Conservation (phyloP, 2,113 vertebrate species). For the Lethenteron reissneri region DNA sequence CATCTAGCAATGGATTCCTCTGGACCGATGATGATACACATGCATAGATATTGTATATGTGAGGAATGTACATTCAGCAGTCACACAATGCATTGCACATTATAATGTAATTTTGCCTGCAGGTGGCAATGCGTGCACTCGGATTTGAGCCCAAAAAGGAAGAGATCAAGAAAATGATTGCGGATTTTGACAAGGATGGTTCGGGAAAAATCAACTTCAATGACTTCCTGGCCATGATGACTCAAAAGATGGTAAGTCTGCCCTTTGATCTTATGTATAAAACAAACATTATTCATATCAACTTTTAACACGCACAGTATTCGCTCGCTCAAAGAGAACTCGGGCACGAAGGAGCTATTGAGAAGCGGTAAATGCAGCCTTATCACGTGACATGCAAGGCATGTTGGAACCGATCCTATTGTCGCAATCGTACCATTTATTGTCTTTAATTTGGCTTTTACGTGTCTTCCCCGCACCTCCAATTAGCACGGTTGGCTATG, state of each 20-base stretch:
- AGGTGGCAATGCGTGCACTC: slow-evolving; percentile 77
- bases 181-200: slow-evolving; percentile 56
- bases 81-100: neutral
- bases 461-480: too few relatives aligned
- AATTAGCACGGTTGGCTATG: too few relatives aligned
- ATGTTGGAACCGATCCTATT: too few relatives aligned
- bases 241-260: slow-evolving; percentile 58
- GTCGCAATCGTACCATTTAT: too few relatives aligned
- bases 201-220: slow-evolving; percentile 58
- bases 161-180: slow-evolving; percentile 67
- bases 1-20: too few relatives aligned
- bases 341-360: neutral
- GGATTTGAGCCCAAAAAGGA: slow-evolving; percentile 83
- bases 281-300: too few relatives aligned
- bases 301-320: too few relatives aligned
- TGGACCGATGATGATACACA: too few relatives aligned
- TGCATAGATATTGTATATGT: neutral
- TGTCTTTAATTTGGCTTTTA: too few relatives aligned
- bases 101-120: slow-evolving; percentile 7
- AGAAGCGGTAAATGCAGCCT: neutral
- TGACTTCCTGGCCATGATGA: slow-evolving; percentile 60
- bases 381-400: too few relatives aligned
- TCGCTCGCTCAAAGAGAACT: too few relatives aligned
- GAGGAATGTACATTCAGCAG: neutral
- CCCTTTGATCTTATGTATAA: too few relatives aligned